Evolutionary conservation across 1,140 invertebrate genomes (phyloP).

Genomic region (Plectrocnemia conspersa): DNA sequence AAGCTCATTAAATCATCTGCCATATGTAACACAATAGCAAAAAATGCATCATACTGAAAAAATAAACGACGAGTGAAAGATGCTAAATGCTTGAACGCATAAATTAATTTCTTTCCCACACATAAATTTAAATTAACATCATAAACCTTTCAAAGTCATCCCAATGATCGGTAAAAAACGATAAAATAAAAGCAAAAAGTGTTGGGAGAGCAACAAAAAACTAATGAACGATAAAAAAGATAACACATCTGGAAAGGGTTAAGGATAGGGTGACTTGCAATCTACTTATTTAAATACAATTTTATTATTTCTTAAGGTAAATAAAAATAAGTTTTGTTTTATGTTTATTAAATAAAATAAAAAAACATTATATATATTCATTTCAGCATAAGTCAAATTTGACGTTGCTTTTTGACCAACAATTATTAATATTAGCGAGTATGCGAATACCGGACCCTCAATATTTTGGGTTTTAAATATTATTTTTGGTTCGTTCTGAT

Average conservation of each 20-base stretch:
- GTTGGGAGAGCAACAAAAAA: slow-evolving; percentile 17
- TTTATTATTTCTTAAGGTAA: too few species aligned
- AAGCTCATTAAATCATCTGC: not conserved
- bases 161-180: slow-evolving; percentile 32
- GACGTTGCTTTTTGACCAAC: too few species aligned
- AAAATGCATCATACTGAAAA: not conserved
- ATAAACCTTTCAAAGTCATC: slow-evolving; percentile 35
- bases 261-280: slow-evolving; percentile 26
- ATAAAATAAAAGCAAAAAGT: slow-evolving; percentile 16
- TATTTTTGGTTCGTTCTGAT: too few species aligned
- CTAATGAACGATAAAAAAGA: slow-evolving; percentile 29
- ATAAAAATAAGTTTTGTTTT: too few species aligned
- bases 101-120: slow-evolving; percentile 36
- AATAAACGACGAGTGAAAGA: not conserved
- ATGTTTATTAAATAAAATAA: too few species aligned
- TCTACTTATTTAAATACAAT: too few species aligned
- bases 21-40: not conserved
- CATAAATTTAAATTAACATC: slow-evolving; percentile 37
- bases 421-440: too few species aligned
- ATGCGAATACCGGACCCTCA: too few species aligned
- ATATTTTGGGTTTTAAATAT: too few species aligned
- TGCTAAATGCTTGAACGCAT: slow-evolving; percentile 1
- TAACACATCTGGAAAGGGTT: slow-evolving; percentile 28
- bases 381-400: too few species aligned
- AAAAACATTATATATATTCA: too few species aligned